Conservation (phyloP, 2,113 vertebrate genomes). For the Myodes glareolus region DNA sequence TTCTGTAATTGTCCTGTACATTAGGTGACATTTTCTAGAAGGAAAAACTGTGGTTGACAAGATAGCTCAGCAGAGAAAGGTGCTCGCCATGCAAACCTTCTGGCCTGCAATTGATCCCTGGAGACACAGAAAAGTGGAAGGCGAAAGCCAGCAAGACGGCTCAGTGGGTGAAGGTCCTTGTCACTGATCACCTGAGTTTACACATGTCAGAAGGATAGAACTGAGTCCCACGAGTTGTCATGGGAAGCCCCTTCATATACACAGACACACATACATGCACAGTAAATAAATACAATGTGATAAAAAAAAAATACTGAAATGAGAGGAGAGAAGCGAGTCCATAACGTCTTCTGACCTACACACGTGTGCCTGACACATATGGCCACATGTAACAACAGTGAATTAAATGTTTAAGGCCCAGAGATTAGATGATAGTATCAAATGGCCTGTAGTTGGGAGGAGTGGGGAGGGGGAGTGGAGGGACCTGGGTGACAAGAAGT, state of each 20-base stretch:
- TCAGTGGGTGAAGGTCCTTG: not conserved
- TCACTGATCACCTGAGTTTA: not conserved
- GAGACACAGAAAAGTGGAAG: not conserved
- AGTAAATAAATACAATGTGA: not conserved
- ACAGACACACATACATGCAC: too few species aligned
- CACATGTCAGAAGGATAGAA: not conserved
- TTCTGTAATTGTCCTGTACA: not conserved
- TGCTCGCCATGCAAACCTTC: not conserved
- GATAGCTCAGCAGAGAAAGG: not conserved
- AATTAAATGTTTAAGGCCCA: not conserved
- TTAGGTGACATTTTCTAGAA: not conserved
- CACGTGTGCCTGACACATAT: fast-evolving
- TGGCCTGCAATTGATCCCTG: not conserved
- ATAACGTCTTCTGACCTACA: not conserved
- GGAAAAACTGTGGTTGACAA: not conserved
- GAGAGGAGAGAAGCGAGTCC: too few species aligned
- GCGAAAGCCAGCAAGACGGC: not conserved
- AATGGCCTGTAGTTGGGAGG: not conserved
- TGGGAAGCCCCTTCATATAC: not conserved
- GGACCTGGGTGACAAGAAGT: not conserved
- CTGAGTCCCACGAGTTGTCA: not conserved
- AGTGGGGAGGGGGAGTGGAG: not conserved
- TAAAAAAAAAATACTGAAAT: not conserved
- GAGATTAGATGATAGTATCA: not conserved
- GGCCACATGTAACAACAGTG: not conserved